Conservation (phyloP, 2,113 vertebrate genomes). For the Cricetomys ansorgei region DNA sequence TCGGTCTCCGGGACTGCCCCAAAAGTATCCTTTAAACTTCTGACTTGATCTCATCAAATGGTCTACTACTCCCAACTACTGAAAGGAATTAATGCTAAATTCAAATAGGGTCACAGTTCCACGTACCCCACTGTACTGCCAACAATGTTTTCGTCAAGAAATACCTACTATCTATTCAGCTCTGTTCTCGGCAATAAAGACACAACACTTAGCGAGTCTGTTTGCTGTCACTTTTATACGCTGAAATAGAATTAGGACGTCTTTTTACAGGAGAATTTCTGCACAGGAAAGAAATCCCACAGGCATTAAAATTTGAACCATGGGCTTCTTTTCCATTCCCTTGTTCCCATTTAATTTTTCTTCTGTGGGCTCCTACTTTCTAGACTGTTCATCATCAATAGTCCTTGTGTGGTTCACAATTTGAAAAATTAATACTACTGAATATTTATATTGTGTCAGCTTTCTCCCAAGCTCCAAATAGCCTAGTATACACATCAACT, state of each 20-base stretch:
- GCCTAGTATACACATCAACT: background rate
- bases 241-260: background rate
- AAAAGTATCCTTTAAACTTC: background rate
- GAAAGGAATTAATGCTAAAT: background rate
- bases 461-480: background rate
- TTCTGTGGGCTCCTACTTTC: background rate
- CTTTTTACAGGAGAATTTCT: conserved; percentile 15
- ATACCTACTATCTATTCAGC: background rate
- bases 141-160: background rate
- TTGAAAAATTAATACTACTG: conserved; percentile 2
- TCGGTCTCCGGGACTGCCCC: conserved; percentile 54
- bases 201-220: background rate
- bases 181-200: background rate
- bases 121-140: background rate
- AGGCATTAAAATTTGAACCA: background rate
- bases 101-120: background rate
- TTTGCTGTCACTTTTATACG: background rate
- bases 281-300: background rate
- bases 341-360: background rate
- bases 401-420: background rate
- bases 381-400: background rate
- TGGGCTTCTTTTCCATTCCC: background rate
- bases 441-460: background rate
- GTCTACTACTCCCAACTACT: background rate
- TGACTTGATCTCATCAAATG: background rate